Evolutionary conservation across 2,888 invertebrate genomes (phyloP).

Genomic region (Hirtodrosophila cameraria): DNA sequence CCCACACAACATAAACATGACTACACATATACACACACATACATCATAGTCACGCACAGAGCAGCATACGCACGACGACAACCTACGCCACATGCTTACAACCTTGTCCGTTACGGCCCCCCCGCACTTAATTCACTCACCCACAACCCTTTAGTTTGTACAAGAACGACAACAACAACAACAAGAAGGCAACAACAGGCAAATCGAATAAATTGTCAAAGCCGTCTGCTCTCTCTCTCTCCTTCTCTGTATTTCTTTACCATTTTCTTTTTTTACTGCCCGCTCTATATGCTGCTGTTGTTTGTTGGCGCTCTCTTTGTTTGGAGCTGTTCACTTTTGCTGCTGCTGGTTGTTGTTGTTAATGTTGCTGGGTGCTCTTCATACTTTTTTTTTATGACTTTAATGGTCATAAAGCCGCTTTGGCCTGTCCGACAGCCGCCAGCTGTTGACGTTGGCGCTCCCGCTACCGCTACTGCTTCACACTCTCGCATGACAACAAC

Average conservation of each 20-base stretch:
- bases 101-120: conserved; percentile 69
- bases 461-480: conserved; percentile 53
- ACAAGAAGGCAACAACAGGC: conserved; percentile 11
- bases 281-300: conserved; percentile 10
- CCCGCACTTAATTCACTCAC: conserved; percentile 33
- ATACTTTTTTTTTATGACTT: conserved; percentile 76
- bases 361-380: conserved; percentile 57
- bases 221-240: conserved; percentile 14
- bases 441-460: conserved; percentile 62
- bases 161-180: conserved; percentile 30
- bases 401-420: conserved; percentile 74
- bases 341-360: conserved; percentile 39
- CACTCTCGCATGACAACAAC: conserved; percentile 56
- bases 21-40: conserved; percentile 4
- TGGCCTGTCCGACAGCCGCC: conserved; percentile 65
- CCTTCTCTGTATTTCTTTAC: conserved; percentile 15
- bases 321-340: conserved; percentile 43
- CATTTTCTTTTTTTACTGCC: no score
- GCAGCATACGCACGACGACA: conserved; percentile 32
- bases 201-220: conserved; percentile 63
- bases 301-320: conserved; percentile 23
- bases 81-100: conserved; percentile 66
- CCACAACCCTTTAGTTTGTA: conserved; percentile 44
- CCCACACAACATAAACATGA: background rate
- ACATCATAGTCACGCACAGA: conserved; percentile 7